These are phyloP conservation scores for Sipha flava DNA, from an alignment of 1,140 invertebrate species.

Conservation along the genomic window DNA sequence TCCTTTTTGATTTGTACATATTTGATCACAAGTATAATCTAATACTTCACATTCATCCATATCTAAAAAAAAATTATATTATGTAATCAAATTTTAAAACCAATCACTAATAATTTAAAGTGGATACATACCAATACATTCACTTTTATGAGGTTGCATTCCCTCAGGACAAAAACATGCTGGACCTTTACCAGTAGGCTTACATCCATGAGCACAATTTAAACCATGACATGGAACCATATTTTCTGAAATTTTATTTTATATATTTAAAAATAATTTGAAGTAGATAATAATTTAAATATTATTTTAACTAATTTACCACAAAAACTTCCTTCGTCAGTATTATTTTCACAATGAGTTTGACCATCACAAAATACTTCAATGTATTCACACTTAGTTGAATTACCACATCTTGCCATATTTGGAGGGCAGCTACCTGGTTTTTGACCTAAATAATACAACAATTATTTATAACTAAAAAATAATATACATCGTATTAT, in stretches of 20 bases:
- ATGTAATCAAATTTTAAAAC: background rate
- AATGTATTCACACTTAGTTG: conserved; percentile 46
- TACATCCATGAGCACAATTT: conserved; percentile 59
- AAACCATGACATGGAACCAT: conserved; percentile 49
- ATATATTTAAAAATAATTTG: background rate
- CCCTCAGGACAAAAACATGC: conserved; percentile 67
- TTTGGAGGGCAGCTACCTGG: conserved; percentile 51
- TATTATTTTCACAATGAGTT: conserved; percentile 58
- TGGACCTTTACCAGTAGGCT: conserved; percentile 55
- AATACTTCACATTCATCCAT: conserved; percentile 59
- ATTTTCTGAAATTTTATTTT: conserved; percentile 45
- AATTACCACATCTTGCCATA: conserved; percentile 52
- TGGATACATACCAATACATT: conserved; percentile 53
- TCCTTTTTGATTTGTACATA: conserved; percentile 62
- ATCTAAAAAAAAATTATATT: conserved; percentile 49
- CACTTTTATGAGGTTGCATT: conserved; percentile 55
- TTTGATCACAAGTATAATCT: conserved; percentile 68
- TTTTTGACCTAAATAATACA: conserved; percentile 45
- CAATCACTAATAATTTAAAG: background rate
- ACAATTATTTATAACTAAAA: background rate
- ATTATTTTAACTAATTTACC: conserved; percentile 39
- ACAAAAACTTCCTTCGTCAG: conserved; percentile 54
- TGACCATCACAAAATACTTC: conserved; percentile 54
- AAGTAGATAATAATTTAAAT: background rate
- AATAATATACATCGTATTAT: no score